Percentiles rank a stretch among this genome's conserved stretches.
Evolutionary conservation across 2,888 invertebrate genomes (phyloP).

Genomic region (Plagodis dolabraria): DNA sequence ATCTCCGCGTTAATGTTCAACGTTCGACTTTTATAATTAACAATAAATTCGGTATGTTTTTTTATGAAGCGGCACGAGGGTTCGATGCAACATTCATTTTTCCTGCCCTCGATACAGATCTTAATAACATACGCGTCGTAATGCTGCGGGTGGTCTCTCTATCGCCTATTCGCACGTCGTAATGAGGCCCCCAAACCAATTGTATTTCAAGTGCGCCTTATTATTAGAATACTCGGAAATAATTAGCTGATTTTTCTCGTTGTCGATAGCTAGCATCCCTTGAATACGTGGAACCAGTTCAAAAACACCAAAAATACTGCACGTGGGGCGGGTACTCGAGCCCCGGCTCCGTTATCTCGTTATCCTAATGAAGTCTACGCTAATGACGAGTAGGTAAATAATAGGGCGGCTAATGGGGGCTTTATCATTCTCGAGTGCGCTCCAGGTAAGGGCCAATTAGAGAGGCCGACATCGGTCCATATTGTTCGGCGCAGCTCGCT

Average conservation of each 20-base stretch:
- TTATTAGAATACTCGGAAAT: slow-evolving; percentile 58
- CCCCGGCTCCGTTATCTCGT: slow-evolving; percentile 81
- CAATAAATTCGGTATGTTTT: slow-evolving; percentile 82
- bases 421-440: slow-evolving; percentile 85
- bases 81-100: slow-evolving; percentile 70
- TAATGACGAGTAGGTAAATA: slow-evolving; percentile 86
- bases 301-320: slow-evolving; percentile 76
- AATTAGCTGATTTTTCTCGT: slow-evolving; percentile 63
- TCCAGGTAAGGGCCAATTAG: slow-evolving; percentile 85
- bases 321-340: slow-evolving; percentile 63
- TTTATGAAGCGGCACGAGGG: slow-evolving; percentile 67
- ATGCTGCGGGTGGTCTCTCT: slow-evolving; percentile 51
- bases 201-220: slow-evolving; percentile 29
- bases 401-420: slow-evolving; percentile 85
- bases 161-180: slow-evolving; percentile 45
- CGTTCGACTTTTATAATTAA: slow-evolving; percentile 83
- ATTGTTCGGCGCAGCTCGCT: slow-evolving; percentile 82
- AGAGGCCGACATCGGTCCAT: slow-evolving; percentile 82
- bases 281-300: slow-evolving; percentile 64
- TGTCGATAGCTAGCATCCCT: slow-evolving; percentile 51
- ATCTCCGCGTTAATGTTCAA: slow-evolving; percentile 80
- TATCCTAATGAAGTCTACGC: slow-evolving; percentile 85
- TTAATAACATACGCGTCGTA: slow-evolving; percentile 65
- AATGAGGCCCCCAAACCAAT: slow-evolving; percentile 9
- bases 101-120: slow-evolving; percentile 75